phyloP scores from a whole-genome alignment of 2,888 invertebrate species.

The Sacculina carcini region DNA sequence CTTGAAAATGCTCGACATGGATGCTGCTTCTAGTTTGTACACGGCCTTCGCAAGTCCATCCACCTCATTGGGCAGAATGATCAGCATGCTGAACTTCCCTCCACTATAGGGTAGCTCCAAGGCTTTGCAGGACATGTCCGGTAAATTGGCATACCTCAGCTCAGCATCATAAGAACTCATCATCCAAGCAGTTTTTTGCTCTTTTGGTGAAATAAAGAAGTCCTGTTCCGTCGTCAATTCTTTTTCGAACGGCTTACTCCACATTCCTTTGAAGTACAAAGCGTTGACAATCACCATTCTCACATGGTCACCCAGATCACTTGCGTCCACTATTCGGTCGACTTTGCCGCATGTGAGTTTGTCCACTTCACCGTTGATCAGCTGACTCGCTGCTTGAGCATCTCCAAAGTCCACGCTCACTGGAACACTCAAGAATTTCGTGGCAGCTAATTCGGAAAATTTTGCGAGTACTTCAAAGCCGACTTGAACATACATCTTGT shows the following conservation, averaged over 20 bases:
- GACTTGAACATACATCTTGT: constrained; percentile 41
- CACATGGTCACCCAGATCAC: constrained; percentile 28
- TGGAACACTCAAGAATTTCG: constrained; percentile 27
- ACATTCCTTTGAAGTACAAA: constrained; percentile 61
- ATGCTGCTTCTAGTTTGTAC: constrained; percentile 32
- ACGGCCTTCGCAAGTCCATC: constrained; percentile 36
- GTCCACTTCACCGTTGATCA: constrained; percentile 52
- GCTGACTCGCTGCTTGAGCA: constrained; percentile 29
- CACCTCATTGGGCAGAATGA: constrained; percentile 40
- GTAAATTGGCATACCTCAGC: constrained; percentile 26
- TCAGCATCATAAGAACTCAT: no score
- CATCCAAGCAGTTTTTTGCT: constrained; percentile 44
- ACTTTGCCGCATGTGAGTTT: constrained; percentile 47
- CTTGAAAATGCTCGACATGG: constrained; percentile 30
- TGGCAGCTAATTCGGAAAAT: constrained; percentile 21
- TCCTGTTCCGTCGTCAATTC: constrained; percentile 40
- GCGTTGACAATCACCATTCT: constrained; percentile 52
- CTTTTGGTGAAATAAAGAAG: constrained; percentile 41
- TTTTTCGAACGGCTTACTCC: constrained; percentile 41
- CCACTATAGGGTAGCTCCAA: constrained; percentile 45
- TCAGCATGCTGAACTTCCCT: constrained; percentile 39
- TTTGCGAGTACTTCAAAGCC: constrained; percentile 31
- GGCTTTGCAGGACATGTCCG: constrained; percentile 41
- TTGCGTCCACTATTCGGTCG: constrained; percentile 33
- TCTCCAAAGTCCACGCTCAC: constrained; percentile 31